Conservation (phyloP, 2,797 vertebrate species). For the Smutsia gigantea region DNA sequence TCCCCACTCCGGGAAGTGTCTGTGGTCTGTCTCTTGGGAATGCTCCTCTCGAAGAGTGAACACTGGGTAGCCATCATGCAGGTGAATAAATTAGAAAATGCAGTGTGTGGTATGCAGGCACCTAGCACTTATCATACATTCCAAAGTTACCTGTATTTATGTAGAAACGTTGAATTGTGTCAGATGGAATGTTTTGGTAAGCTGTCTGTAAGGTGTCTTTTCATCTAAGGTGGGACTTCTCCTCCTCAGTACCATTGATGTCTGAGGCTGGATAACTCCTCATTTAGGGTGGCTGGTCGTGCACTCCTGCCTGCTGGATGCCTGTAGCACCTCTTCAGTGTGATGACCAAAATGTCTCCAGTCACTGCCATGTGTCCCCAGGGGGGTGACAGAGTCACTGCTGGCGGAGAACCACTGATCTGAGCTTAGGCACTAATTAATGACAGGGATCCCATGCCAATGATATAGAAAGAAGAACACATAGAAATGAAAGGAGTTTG, state of each 20-base stretch:
- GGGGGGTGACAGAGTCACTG: background rate
- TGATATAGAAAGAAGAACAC: background rate
- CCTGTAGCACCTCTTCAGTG: too few relatives aligned
- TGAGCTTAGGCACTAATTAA: background rate
- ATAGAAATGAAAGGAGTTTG: background rate
- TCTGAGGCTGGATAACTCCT: too few relatives aligned
- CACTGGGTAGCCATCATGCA: accelerated
- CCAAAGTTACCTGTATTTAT: accelerated
- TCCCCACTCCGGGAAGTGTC: accelerated
- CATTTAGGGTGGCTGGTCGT: background rate
- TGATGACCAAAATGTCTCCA: background rate
- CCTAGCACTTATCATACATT: accelerated
- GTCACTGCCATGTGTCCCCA: background rate
- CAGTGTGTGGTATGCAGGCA: accelerated
- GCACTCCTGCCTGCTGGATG: background rate
- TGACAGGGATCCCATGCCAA: background rate
- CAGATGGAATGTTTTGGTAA: too few relatives aligned
- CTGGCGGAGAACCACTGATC: background rate
- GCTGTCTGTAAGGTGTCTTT: background rate
- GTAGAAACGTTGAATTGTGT: background rate
- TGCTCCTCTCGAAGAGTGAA: accelerated
- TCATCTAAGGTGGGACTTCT: too few relatives aligned
- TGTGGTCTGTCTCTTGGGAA: accelerated
- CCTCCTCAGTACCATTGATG: background rate
- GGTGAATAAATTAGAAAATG: background rate